Evolutionary conservation across 2,797 vertebrate species (phyloP).

Genomic region (Clarias fuscus): DNA sequence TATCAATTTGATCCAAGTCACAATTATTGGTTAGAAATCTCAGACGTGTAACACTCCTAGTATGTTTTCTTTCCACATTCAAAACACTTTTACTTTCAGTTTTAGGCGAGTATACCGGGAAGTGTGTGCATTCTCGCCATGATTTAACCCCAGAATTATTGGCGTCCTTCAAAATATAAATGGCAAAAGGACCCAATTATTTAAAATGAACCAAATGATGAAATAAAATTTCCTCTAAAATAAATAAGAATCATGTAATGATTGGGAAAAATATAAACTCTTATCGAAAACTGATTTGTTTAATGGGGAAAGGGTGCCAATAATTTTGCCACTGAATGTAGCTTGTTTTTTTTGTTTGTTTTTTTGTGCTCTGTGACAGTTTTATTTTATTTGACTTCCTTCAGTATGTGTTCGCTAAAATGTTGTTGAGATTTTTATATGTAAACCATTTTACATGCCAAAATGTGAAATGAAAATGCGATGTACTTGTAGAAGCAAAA

Average conservation of each 20-base stretch:
- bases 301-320: not conserved
- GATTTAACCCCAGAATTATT: not conserved
- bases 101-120: not conserved
- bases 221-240: not conserved
- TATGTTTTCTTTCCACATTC: not conserved
- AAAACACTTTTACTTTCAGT: slow-evolving; percentile 46
- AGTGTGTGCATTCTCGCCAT: not conserved
- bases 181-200: not conserved
- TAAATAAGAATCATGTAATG: not conserved
- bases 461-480: not conserved
- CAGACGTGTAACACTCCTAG: not conserved
- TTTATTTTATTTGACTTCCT: not conserved
- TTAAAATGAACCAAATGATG: not conserved
- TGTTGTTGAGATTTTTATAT: not conserved
- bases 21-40: not conserved
- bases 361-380: not conserved
- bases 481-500: not conserved
- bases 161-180: not conserved
- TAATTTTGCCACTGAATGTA: not conserved
- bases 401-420: not conserved
- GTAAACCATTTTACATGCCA: not conserved
- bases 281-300: not conserved
- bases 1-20: not conserved
- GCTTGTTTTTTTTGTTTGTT: not conserved
- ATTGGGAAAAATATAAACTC: not conserved